Evolutionary conservation across 2,113 vertebrate genomes (phyloP).

Genomic region (Callipepla californica): DNA sequence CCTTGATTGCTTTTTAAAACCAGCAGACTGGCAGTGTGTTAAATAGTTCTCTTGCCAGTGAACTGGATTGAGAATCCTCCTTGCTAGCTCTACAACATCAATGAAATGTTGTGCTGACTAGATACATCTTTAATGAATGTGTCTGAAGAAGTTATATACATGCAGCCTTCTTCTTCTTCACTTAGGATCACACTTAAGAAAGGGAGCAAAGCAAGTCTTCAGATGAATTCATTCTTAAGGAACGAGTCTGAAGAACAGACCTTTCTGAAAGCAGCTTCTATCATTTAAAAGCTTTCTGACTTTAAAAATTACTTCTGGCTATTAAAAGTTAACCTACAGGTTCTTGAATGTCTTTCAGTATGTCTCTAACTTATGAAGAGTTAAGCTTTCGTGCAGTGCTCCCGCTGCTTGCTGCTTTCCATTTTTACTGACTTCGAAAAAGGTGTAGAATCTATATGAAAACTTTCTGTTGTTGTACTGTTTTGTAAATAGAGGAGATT

Average conservation of each 20-base stretch:
- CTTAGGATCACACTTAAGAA: neutral
- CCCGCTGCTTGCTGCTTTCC: neutral
- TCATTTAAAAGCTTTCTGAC: neutral
- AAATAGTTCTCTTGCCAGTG: neutral
- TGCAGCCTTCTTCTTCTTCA: neutral
- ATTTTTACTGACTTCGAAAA: neutral
- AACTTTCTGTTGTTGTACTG: neutral
- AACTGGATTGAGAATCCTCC: fast-evolving
- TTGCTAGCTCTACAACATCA: neutral
- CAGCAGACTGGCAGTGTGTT: neutral
- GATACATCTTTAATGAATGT: neutral
- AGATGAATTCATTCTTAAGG: neutral
- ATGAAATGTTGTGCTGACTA: neutral
- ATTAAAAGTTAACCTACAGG: neutral
- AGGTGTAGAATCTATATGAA: neutral
- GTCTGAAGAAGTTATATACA: neutral
- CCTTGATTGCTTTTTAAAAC: neutral
- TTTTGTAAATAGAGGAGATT: neutral
- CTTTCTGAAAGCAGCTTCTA: neutral
- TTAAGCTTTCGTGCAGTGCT: neutral
- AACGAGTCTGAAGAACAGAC: neutral
- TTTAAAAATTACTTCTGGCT: neutral
- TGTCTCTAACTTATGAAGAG: neutral
- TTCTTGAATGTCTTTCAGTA: neutral
- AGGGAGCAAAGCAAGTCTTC: neutral